phyloP scores from a whole-genome alignment of 2,113 vertebrate species.

The Oncorhynchus keta region DNA sequence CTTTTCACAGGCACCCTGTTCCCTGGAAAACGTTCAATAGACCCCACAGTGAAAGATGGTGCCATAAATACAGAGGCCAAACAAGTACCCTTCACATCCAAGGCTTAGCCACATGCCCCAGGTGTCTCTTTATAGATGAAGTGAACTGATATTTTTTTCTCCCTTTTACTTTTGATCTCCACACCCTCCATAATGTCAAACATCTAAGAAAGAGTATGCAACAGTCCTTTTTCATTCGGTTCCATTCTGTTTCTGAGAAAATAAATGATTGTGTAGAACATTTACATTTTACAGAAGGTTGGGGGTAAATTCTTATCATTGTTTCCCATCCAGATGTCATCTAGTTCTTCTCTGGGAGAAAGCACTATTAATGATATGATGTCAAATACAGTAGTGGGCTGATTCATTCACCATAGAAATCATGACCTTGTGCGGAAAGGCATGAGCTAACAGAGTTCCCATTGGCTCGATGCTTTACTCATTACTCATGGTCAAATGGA shows the following conservation, averaged over 20 bases:
- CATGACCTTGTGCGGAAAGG: slow-evolving; percentile 39
- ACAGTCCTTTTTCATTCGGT: slow-evolving; percentile 8
- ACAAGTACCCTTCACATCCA: slow-evolving; percentile 38
- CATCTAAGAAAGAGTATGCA: slow-evolving; percentile 12
- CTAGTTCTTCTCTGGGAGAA: slow-evolving; percentile 1
- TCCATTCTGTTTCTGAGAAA: slow-evolving; percentile 3
- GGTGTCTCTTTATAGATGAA: slow-evolving; percentile 44
- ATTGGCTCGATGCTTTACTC: slow-evolving; percentile 23
- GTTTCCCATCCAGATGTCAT: slow-evolving; percentile 4
- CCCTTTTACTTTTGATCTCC: background rate
- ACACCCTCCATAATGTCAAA: slow-evolving; percentile 20
- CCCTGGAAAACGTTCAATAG: slow-evolving; percentile 54
- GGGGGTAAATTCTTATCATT: background rate
- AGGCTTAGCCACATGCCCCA: slow-evolving; percentile 25
- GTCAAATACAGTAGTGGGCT: slow-evolving; percentile 23
- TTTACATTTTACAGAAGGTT: background rate
- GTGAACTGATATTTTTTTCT: slow-evolving; percentile 15
- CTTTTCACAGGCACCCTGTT: slow-evolving; percentile 34
- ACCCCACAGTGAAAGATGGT: slow-evolving; percentile 36
- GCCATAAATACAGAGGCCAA: slow-evolving; percentile 45
- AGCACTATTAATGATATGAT: slow-evolving; percentile 27
- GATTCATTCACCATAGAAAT: slow-evolving; percentile 39
- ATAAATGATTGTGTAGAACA: background rate
- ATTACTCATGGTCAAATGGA: slow-evolving; percentile 30
- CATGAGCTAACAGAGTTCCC: background rate